Percentiles rank a stretch among this genome's conserved stretches.
Conservation (phyloP, 2,797 vertebrate species). For the Podarcis siculus region DNA sequence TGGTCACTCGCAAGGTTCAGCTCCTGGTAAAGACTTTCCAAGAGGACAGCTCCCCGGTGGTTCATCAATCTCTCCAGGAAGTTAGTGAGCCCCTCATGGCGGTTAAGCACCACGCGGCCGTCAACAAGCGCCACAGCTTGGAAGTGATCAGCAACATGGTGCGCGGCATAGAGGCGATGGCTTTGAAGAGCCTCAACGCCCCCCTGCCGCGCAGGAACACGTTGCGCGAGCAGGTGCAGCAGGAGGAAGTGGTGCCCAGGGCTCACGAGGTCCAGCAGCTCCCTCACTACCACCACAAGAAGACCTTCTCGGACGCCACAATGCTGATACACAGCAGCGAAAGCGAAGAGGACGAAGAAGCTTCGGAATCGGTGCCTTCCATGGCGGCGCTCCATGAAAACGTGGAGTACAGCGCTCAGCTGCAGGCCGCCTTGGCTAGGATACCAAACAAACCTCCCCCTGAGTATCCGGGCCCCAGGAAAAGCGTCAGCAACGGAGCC, state of each 20-base stretch:
- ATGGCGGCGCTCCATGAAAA: slow-evolving; percentile 87
- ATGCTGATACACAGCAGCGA: slow-evolving; percentile 98
- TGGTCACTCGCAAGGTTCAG: slow-evolving; percentile 95
- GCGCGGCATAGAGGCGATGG: slow-evolving; percentile 86
- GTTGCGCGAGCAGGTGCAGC: slow-evolving; percentile 86
- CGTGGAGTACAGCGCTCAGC: slow-evolving; percentile 87
- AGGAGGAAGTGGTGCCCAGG: slow-evolving; percentile 77
- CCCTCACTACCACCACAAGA: slow-evolving; percentile 89
- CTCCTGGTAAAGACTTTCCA: slow-evolving; percentile 97
- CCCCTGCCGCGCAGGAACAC: slow-evolving; percentile 88
- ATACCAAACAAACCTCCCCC: slow-evolving; percentile 97
- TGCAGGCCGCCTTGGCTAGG: slow-evolving; percentile 93
- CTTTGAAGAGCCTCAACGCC: slow-evolving; percentile 86
- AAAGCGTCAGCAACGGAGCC: slow-evolving; percentile 83
- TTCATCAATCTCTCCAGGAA: slow-evolving; percentile 93
- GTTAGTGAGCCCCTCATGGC: slow-evolving; percentile 90
- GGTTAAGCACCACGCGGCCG: slow-evolving; percentile 83
- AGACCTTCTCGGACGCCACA: slow-evolving; percentile 92
- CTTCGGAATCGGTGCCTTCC: slow-evolving; percentile 81
- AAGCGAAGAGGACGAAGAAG: slow-evolving; percentile 89
- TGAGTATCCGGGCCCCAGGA: slow-evolving; percentile 91
- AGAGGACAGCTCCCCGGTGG: slow-evolving; percentile 92
- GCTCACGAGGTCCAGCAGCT: slow-evolving; percentile 74
- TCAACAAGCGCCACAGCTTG: slow-evolving; percentile 94
- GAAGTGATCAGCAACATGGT: slow-evolving; percentile 91